These are phyloP conservation scores for Schlechtendalia chinensis DNA, from an alignment of 1,140 invertebrate species.

Conservation along the genomic window DNA sequence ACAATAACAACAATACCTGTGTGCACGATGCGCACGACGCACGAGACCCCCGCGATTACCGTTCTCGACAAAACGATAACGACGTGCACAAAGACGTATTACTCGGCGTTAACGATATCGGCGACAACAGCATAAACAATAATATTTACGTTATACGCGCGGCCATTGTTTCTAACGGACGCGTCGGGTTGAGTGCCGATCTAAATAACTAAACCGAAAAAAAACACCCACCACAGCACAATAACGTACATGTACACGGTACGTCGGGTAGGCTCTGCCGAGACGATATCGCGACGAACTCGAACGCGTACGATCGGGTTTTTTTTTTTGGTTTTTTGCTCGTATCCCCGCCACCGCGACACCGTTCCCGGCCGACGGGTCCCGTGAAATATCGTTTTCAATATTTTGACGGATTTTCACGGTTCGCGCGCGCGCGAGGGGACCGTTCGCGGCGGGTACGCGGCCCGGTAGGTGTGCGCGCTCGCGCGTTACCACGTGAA, in stretches of 20 bases:
- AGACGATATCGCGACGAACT: too few species aligned
- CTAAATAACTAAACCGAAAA: too few species aligned
- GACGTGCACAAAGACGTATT: neutral
- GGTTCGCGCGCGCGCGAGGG: constrained; percentile 28
- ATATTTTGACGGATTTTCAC: constrained; percentile 48
- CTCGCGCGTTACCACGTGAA: neutral
- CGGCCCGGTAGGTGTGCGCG: neutral
- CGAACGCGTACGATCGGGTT: too few species aligned
- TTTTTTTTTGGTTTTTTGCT: too few species aligned
- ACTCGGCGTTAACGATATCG: neutral
- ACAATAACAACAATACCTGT: neutral
- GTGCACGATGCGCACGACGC: neutral
- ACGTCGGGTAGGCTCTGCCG: too few species aligned
- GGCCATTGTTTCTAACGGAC: too few species aligned
- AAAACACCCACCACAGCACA: too few species aligned
- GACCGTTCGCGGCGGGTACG: neutral
- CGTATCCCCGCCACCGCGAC: too few species aligned
- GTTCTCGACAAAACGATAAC: neutral
- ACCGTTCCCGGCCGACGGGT: too few species aligned
- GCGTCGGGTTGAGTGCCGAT: too few species aligned
- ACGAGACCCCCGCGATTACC: neutral
- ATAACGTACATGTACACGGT: too few species aligned
- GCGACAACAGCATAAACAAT: neutral
- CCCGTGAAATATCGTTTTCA: neutral
- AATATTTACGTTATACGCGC: neutral